Conservation (phyloP, 2,888 invertebrate genomes). For the Onthophagus sagittarius region DNA sequence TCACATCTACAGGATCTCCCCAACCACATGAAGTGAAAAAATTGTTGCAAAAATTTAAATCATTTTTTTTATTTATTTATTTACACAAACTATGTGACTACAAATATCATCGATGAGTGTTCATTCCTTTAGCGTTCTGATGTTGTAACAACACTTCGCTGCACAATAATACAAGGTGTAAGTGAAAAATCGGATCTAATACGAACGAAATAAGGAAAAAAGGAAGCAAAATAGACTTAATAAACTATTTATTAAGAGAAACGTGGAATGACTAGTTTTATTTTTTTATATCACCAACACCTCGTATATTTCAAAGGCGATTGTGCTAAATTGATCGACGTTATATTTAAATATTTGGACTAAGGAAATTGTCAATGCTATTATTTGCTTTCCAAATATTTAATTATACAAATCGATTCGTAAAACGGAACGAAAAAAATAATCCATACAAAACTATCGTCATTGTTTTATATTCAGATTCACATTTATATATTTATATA, state of each 20-base stretch:
- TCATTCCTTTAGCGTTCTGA: background rate
- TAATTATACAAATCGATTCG: no score
- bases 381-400: background rate
- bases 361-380: slow-evolving; percentile 13
- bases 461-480: background rate
- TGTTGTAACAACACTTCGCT: background rate
- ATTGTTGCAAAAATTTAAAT: no score
- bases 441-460: background rate
- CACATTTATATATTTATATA: background rate
- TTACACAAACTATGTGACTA: slow-evolving; percentile 25
- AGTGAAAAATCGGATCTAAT: background rate
- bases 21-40: no score
- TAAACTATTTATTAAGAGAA: slow-evolving; percentile 3
- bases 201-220: background rate
- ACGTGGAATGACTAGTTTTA: slow-evolving; percentile 1
- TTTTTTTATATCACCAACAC: slow-evolving; percentile 16
- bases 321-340: background rate
- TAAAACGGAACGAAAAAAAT: background rate
- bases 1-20: no score
- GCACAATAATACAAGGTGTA: background rate
- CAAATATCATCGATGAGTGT: slow-evolving; percentile 23
- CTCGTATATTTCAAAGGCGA: slow-evolving; percentile 3
- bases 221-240: slow-evolving; percentile 1
- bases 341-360: slow-evolving; percentile 6
- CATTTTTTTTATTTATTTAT: slow-evolving; percentile 21